phyloP scores from a whole-genome alignment of 2,113 vertebrate genomes.

The Corvus hawaiiensis region DNA sequence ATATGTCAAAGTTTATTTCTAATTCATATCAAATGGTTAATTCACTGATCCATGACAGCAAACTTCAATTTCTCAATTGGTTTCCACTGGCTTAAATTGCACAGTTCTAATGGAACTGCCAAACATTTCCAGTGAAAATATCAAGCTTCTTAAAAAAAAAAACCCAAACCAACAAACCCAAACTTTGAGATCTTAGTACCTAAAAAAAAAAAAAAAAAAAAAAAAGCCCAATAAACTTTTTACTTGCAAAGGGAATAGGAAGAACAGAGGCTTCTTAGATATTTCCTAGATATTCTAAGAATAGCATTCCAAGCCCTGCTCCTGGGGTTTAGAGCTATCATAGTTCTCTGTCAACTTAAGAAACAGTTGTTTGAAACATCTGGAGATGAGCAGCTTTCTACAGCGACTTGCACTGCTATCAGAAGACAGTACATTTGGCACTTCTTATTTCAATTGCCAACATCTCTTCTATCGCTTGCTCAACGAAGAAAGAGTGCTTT shows the following conservation, averaged over 20 bases:
- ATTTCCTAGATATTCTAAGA: constrained; percentile 14
- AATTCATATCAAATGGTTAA: background rate
- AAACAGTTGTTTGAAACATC: background rate
- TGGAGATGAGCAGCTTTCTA: background rate
- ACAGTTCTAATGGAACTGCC: background rate
- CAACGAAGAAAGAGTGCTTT: background rate
- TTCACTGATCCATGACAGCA: background rate
- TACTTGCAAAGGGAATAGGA: background rate
- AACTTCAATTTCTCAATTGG: background rate
- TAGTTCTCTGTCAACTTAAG: background rate
- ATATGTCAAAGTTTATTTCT: background rate
- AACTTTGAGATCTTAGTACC: background rate
- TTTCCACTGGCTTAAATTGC: background rate
- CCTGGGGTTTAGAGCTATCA: background rate
- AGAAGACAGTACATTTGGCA: background rate
- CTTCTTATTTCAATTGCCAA: background rate
- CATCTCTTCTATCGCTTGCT: background rate
- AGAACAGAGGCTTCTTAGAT: background rate
- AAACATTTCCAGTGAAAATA: background rate
- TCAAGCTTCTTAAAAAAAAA: background rate
- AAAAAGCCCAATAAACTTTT: background rate
- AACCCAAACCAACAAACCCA: background rate
- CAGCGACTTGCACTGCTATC: background rate
- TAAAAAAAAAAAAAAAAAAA: background rate
- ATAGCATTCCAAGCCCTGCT: background rate